Conservation (phyloP, 2,888 invertebrate genomes). For the Trichopoda pennipes region DNA sequence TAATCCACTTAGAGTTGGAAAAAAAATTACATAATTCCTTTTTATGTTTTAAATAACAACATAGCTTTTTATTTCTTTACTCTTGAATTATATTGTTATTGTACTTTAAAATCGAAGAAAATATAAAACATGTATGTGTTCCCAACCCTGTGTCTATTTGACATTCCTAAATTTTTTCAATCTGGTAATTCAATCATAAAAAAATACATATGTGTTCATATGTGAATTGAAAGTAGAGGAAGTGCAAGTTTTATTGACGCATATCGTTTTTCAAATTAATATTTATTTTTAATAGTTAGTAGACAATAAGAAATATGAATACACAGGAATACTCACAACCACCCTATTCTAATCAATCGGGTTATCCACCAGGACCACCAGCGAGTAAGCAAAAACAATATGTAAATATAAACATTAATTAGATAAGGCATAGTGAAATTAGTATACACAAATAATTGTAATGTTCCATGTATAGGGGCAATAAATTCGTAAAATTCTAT, state of each 20-base stretch:
- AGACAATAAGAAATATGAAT: slow-evolving; percentile 58
- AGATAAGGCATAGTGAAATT: no score
- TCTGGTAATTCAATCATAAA: not conserved
- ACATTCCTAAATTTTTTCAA: not conserved
- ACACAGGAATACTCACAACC: slow-evolving; percentile 57
- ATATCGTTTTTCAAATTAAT: not conserved
- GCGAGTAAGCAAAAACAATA: slow-evolving; percentile 33
- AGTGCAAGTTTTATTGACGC: not conserved
- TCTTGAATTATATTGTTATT: no score
- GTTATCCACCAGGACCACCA: slow-evolving; percentile 28
- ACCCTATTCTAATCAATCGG: slow-evolving; percentile 32
- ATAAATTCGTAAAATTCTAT: not conserved
- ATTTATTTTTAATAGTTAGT: slow-evolving; percentile 4
- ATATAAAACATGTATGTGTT: not conserved
- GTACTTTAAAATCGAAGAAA: not conserved
- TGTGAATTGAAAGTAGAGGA: slow-evolving; percentile 6
- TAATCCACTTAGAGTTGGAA: no score
- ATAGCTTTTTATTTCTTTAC: no score
- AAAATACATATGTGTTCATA: slow-evolving; percentile 1
- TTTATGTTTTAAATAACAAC: no score
- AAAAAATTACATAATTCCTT: no score
- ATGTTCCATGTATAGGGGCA: not conserved
- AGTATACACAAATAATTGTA: not conserved
- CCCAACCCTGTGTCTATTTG: not conserved
- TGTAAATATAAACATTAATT: no score